These are phyloP conservation scores for Brenthis hecate DNA, from an alignment of 2,888 invertebrate species.

Conservation along the genomic window DNA sequence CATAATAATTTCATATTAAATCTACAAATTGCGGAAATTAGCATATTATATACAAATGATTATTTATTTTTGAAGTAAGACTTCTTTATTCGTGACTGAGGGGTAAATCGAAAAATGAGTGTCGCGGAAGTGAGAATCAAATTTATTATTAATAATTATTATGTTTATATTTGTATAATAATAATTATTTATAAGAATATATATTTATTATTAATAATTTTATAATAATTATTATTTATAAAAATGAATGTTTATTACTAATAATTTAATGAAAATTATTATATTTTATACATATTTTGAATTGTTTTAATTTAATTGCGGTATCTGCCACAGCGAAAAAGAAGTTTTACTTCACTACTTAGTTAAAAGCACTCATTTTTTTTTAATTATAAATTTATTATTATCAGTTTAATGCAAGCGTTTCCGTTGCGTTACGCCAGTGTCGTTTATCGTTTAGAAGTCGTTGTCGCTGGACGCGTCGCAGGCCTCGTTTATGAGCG, in stretches of 20 bases:
- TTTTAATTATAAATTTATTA: conserved; percentile 7
- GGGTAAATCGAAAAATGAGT: too few relatives aligned
- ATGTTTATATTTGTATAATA: too few relatives aligned
- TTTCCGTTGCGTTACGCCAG: conserved; percentile 22
- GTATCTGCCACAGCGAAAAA: too few relatives aligned
- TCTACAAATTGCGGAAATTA: conserved; percentile 1
- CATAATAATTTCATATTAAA: not conserved
- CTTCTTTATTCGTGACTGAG: too few relatives aligned
- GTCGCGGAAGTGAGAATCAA: too few relatives aligned
- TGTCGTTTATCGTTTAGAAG: conserved; percentile 55
- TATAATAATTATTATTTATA: not conserved
- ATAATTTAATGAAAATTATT: too few relatives aligned
- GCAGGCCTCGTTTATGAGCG: conserved; percentile 65
- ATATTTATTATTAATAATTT: not conserved
- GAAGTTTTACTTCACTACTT: not conserved
- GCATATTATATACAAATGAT: too few relatives aligned
- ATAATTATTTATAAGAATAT: not conserved
- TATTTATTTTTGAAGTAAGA: too few relatives aligned
- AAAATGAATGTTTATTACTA: not conserved
- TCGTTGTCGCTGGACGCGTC: conserved; percentile 81
- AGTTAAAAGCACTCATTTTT: not conserved
- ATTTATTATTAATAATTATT: too few relatives aligned
- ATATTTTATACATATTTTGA: too few relatives aligned
- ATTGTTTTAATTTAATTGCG: too few relatives aligned
- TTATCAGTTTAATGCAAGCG: conserved; percentile 5